phyloP scores from a whole-genome alignment of 2,113 vertebrate species.

The Eptesicus fuscus region DNA sequence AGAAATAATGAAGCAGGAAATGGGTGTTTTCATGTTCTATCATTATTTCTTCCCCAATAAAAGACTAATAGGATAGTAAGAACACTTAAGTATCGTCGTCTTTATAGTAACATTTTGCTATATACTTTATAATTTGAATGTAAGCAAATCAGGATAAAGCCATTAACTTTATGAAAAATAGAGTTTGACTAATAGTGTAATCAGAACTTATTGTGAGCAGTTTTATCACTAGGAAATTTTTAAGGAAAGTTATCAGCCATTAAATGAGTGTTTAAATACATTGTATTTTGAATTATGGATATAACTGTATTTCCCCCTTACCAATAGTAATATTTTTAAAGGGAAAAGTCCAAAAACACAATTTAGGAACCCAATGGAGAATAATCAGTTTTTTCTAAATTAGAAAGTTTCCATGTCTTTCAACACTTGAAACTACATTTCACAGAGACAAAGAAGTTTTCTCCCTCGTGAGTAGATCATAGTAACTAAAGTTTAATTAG shows the following conservation, averaged over 20 bases:
- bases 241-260: neutral
- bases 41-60: neutral
- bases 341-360: neutral
- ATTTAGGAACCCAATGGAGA: neutral
- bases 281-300: neutral
- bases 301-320: neutral
- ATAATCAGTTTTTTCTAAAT: neutral
- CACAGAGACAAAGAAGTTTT: neutral
- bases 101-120: neutral
- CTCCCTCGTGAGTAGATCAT: neutral
- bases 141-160: neutral
- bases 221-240: slow-evolving; percentile 2
- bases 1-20: neutral
- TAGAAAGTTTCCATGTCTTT: neutral
- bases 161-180: neutral
- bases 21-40: neutral
- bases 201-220: neutral
- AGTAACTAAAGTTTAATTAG: neutral
- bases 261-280: neutral
- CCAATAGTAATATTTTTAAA: neutral
- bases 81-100: neutral
- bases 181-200: neutral
- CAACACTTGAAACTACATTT: neutral
- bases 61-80: neutral
- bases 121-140: neutral